A percentile compares a stretch with the other conserved stretches of the same genome.
phyloP scores from a whole-genome alignment of 2,888 invertebrate genomes.

The Campoplex nolae region DNA sequence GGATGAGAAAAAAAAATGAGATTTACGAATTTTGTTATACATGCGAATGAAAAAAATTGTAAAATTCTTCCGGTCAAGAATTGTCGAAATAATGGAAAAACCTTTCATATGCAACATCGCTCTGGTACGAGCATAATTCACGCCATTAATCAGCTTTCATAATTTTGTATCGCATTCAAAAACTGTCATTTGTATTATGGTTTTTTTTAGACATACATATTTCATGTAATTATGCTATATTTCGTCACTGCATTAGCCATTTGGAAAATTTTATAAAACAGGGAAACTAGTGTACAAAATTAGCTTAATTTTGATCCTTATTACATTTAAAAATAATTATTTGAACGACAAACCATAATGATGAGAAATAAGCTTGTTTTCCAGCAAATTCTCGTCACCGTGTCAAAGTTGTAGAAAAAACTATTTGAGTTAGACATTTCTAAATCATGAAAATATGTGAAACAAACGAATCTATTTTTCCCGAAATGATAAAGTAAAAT shows the following conservation, averaged over 20 bases:
- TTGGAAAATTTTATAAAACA: constrained; percentile 7
- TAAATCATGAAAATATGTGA: not conserved
- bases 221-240: constrained; percentile 7
- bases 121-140: constrained; percentile 4
- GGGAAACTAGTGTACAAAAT: not conserved
- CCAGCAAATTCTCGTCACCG: no score
- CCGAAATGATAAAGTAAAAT: not conserved
- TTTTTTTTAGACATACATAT: not conserved
- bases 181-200: not conserved
- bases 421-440: not conserved
- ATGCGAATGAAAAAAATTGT: not conserved
- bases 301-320: constrained; percentile 6
- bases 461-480: not conserved
- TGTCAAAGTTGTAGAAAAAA: not conserved
- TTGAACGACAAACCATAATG: not conserved
- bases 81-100: not conserved
- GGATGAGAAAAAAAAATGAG: not conserved
- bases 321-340: not conserved
- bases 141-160: not conserved
- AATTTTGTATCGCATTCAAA: constrained; percentile 3
- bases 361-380: not conserved
- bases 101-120: not conserved
- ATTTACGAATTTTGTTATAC: not conserved
- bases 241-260: not conserved
- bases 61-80: constrained; percentile 17